These are phyloP conservation scores for Garrulus glandarius DNA, from an alignment of 2,797 vertebrate species.

Conservation along the genomic window DNA sequence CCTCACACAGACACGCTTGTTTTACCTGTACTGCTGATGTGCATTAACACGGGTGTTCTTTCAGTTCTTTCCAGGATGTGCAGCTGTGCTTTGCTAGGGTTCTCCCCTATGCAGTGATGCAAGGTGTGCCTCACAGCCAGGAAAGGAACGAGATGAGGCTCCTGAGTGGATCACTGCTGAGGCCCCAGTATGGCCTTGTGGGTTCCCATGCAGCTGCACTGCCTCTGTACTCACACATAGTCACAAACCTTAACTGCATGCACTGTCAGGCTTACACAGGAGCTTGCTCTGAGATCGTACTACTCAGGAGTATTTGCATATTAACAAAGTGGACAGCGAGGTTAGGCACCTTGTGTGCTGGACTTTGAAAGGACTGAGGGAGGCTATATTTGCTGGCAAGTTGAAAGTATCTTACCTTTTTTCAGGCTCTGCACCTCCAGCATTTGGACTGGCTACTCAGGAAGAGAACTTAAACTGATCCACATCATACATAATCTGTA, in stretches of 20 bases:
- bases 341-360: background rate
- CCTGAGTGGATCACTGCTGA: background rate
- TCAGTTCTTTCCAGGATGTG: background rate
- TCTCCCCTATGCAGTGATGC: background rate
- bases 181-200: rapidly evolving
- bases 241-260: rapidly evolving
- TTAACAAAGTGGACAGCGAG: background rate
- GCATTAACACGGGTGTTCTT: rapidly evolving
- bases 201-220: background rate
- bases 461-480: background rate
- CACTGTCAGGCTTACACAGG: rapidly evolving
- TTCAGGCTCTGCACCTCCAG: background rate
- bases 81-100: background rate
- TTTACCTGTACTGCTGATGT: background rate
- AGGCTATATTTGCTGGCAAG: background rate
- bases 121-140: background rate
- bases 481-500: background rate
- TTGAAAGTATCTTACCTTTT: background rate
- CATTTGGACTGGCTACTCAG: background rate
- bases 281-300: rapidly evolving
- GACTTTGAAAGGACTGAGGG: background rate
- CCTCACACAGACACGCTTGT: rapidly evolving
- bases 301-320: background rate
- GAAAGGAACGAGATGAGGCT: background rate
- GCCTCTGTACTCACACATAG: rapidly evolving